Evolutionary conservation across 1,140 invertebrate genomes (phyloP).

Genomic region (Orussus abietinus): DNA sequence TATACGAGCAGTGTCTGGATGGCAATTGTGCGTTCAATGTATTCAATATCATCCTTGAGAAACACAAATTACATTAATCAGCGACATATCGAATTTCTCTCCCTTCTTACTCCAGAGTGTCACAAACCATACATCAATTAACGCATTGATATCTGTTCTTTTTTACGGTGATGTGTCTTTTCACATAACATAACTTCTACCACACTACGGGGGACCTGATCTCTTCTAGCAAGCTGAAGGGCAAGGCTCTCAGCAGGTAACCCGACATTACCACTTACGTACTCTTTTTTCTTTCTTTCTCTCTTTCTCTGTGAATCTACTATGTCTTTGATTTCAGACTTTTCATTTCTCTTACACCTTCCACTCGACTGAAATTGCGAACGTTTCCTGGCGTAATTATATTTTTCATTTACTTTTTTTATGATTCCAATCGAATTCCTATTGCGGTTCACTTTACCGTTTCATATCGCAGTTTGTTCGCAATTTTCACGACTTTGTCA

Average conservation of each 20-base stretch:
- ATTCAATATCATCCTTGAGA: no score
- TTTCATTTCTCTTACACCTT: slow-evolving; percentile 7
- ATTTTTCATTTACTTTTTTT: slow-evolving; percentile 11
- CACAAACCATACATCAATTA: slow-evolving; percentile 20
- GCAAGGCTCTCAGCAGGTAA: slow-evolving; percentile 76
- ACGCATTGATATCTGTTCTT: slow-evolving; percentile 28
- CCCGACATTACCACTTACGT: slow-evolving; percentile 48
- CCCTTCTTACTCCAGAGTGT: slow-evolving; percentile 8
- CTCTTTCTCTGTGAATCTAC: slow-evolving; percentile 18
- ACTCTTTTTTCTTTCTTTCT: slow-evolving; percentile 19
- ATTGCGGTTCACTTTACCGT: background rate
- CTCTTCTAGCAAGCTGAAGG: slow-evolving; percentile 74
- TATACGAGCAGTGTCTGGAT: no score
- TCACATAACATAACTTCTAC: slow-evolving; percentile 44
- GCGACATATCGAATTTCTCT: no score
- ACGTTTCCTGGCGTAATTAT: slow-evolving; percentile 16
- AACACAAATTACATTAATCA: no score
- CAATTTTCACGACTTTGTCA: no score
- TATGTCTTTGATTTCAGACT: slow-evolving; percentile 8
- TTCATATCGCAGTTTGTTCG: no score
- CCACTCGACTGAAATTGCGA: no score
- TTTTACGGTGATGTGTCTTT: slow-evolving; percentile 45
- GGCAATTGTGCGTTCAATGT: no score
- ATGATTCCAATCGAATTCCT: slow-evolving; percentile 6
- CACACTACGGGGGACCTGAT: slow-evolving; percentile 55